Evolutionary conservation across 2,113 vertebrate genomes (phyloP).

Genomic region (Echinops telfairi): DNA sequence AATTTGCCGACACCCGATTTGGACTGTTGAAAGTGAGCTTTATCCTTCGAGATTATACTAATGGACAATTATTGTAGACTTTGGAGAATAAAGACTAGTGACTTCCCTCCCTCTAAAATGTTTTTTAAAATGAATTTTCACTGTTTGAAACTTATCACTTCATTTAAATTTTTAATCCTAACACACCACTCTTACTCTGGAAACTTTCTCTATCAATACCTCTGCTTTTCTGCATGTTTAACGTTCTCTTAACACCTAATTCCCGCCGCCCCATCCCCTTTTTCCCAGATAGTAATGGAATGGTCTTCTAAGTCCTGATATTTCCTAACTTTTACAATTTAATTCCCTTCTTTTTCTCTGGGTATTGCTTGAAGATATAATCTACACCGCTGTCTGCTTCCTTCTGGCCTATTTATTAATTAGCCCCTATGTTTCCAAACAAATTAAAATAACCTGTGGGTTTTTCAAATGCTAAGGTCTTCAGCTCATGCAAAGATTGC

Average conservation of each 20-base stretch:
- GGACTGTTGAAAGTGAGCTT: not conserved
- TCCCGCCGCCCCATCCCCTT: not conserved
- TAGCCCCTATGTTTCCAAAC: not conserved
- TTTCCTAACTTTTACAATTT: not conserved
- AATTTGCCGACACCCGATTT: slow-evolving; percentile 62
- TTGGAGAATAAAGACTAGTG: not conserved
- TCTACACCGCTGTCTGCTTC: not conserved
- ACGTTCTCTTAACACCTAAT: not conserved
- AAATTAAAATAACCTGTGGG: not conserved
- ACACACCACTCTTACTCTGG: not conserved
- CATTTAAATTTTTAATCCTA: not conserved
- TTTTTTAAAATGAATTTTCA: not conserved
- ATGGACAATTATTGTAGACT: slow-evolving; percentile 6
- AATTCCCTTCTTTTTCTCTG: not conserved
- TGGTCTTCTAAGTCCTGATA: not conserved
- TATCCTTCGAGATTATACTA: not conserved
- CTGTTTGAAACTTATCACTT: not conserved
- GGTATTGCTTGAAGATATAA: not conserved
- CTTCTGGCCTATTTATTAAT: slow-evolving; percentile 24
- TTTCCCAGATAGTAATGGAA: not conserved
- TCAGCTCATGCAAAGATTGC: not conserved
- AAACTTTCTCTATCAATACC: not conserved
- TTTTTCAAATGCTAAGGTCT: not conserved
- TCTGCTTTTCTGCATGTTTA: not conserved
- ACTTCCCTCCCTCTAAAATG: not conserved